These are phyloP conservation scores for Philonicus albiceps DNA, from an alignment of 2,888 invertebrate species.

Conservation along the genomic window DNA sequence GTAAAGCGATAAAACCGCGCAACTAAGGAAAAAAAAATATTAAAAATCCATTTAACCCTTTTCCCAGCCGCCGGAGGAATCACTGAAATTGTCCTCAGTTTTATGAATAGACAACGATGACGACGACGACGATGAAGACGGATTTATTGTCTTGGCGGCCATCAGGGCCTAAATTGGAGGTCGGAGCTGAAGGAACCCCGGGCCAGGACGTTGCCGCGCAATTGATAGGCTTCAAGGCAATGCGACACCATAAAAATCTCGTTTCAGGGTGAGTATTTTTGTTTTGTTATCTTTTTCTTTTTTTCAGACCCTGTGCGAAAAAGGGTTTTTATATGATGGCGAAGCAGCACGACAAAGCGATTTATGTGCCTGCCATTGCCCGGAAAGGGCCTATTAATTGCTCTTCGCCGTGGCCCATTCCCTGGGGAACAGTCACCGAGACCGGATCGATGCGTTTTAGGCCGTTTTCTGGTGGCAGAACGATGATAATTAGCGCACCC, in stretches of 20 bases:
- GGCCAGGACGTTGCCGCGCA: neutral
- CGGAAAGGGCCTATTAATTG: conserved; percentile 23
- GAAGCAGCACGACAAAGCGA: conserved; percentile 16
- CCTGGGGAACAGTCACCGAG: neutral
- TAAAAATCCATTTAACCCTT: conserved; percentile 40
- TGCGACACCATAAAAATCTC: conserved; percentile 13
- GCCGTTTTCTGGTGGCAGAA: neutral
- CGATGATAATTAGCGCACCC: neutral
- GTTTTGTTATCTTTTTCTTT: neutral
- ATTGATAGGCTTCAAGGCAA: conserved; percentile 20
- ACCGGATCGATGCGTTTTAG: neutral
- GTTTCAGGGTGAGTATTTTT: neutral
- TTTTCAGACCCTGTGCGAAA: neutral
- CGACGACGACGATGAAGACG: neutral
- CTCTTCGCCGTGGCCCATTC: conserved; percentile 16
- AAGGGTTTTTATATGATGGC: neutral
- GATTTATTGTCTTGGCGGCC: conserved; percentile 26
- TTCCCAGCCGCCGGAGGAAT: neutral
- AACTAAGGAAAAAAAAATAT: neutral
- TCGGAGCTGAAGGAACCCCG: neutral
- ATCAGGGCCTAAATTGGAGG: conserved; percentile 26
- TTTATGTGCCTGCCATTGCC: neutral
- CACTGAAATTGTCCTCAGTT: conserved; percentile 39
- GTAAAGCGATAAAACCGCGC: conserved; percentile 35
- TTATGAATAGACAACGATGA: conserved; percentile 37